Evolutionary conservation across 1,140 invertebrate species (phyloP).

Genomic region (Listronotus bonariensis): DNA sequence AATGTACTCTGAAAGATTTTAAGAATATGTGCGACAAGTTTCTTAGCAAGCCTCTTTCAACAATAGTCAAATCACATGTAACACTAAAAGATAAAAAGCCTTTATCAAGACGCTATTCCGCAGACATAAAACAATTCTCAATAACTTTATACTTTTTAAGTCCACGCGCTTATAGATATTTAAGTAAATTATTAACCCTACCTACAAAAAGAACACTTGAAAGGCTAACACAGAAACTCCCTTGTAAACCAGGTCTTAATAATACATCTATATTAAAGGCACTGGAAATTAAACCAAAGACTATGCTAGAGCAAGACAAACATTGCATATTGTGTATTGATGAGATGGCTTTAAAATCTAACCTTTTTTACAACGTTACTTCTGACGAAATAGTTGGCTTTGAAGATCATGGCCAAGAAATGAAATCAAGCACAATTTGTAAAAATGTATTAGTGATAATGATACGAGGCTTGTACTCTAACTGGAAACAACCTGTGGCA

Average conservation of each 20-base stretch:
- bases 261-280: constrained; percentile 16
- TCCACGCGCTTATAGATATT: constrained; percentile 5
- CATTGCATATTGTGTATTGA: constrained; percentile 41
- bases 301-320: constrained; percentile 15
- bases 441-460: constrained; percentile 20
- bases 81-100: constrained; percentile 18
- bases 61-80: constrained; percentile 14
- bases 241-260: constrained; percentile 8
- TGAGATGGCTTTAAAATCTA: constrained; percentile 43
- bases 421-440: constrained; percentile 7
- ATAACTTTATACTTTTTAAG: constrained; percentile 21
- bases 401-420: constrained; percentile 38
- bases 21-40: background rate
- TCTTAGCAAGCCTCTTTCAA: background rate
- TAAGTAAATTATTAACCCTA: constrained; percentile 1
- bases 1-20: too few relatives aligned
- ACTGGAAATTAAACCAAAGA: constrained; percentile 12
- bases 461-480: constrained; percentile 24
- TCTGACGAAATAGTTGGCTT: constrained; percentile 41
- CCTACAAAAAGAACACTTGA: constrained; percentile 12
- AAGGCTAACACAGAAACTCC: constrained; percentile 1
- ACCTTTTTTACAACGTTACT: constrained; percentile 37
- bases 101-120: background rate
- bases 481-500: constrained; percentile 24
- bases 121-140: constrained; percentile 16